Percentiles rank a stretch among this genome's conserved stretches.
Evolutionary conservation across 2,113 vertebrate species (phyloP).

Genomic region (Nesoenas mayeri): DNA sequence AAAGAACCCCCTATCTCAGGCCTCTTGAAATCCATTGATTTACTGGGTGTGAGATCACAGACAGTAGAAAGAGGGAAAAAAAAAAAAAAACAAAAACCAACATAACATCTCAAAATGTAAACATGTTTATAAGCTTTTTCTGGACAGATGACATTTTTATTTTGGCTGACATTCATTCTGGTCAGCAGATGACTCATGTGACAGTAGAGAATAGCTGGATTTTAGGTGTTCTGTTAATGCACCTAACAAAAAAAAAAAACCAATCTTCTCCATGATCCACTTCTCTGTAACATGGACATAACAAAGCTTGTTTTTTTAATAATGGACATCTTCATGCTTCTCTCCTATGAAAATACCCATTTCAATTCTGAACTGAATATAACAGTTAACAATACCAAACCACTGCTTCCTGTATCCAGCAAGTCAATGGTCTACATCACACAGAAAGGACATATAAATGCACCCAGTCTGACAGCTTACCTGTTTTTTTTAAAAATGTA

Average conservation of each 20-base stretch:
- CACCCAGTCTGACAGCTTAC: background rate
- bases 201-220: background rate
- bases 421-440: background rate
- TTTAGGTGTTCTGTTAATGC: background rate
- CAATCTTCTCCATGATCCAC: background rate
- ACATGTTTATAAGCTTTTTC: background rate
- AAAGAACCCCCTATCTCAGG: background rate
- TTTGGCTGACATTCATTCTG: background rate
- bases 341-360: background rate
- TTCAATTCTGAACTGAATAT: background rate
- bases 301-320: background rate
- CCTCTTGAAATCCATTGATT: background rate
- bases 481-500: background rate
- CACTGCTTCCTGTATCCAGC: background rate
- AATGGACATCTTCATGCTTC: background rate
- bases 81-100: too few relatives aligned
- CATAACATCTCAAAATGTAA: background rate
- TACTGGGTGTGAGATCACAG: background rate
- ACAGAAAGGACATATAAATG: background rate
- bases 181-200: background rate
- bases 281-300: background rate
- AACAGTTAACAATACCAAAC: background rate
- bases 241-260: background rate
- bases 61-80: background rate
- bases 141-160: background rate